Evolutionary conservation across 2,888 invertebrate species (phyloP), one percentile per base, ranked within the genome.

Genomic region (Ornithoptera priamus): DNA sequence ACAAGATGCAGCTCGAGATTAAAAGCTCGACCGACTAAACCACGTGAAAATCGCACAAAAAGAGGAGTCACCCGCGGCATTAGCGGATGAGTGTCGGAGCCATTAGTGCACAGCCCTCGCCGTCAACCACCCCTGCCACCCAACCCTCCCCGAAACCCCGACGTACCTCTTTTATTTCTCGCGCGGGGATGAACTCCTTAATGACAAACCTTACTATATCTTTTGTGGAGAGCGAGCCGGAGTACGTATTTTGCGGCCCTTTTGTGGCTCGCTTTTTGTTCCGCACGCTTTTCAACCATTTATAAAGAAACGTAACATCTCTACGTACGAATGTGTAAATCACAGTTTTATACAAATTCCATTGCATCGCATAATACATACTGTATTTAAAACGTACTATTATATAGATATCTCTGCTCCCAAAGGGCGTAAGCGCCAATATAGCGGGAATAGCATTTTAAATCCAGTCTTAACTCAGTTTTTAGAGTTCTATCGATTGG

Each of bases 171-270:
- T 92, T 92, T 92, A 92, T 92, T 92, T 92, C 92, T 89, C 90
- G 91, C 90, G 89, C 90, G 90, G 91, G 90, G 91, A 92, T 92
- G 92, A 92, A 92, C 92, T 92, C 92, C 92, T 92, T 92, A 92
- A 92, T 92, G 92, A 92, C 92, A 92, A 92, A 92, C 92, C 92
- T 90, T 92, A 92, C 92, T 92, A 92, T 92, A 92, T 92, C 92
- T 92, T 91, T 92, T 92, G 92, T 92, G 89, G 89, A 91, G 89
- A 89, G 89, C 89, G 89, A 89, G 89, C 88, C 88, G 89, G 89
- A 92, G 91, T 91, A 92, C 92, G 92, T 91, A 92, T 92, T 92
- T 91, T 92, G 89, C 90, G 91, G 89, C 87, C 89, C 81, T 92
- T 92, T 92, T 92, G 92, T 92, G 81, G 86, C 84, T 84, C 85